Evolutionary conservation across 2,888 invertebrate species (phyloP), one percentile per base, ranked within the genome.

Genomic region (Plebejus anna): DNA sequence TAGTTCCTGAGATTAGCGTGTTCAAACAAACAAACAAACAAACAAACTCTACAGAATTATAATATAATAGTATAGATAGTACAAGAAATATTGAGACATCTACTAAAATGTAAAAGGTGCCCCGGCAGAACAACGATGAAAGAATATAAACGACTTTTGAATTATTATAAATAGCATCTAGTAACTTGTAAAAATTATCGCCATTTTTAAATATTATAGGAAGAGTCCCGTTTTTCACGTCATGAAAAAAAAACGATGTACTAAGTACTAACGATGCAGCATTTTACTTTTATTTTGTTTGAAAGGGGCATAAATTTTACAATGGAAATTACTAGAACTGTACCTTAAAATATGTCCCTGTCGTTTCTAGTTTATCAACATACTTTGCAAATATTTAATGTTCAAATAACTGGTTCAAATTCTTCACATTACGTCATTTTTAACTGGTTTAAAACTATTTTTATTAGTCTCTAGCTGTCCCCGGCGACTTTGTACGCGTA

Each of bases 131-230:
- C 57, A 57, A 11, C n/a, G 22, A 57, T 57, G 22, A 57, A n/a
- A 5, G 7, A 57, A 57, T 57, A 57, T 57, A n/a, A 1, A 57
- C 55, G 55, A 13, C 55, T 55, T 13, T 3, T 55, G 11, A 57
- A 57, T 57, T 57, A 22, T 57, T 57, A 57, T 57, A 57, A 57
- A 57, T 57, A 57, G n/a, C 57, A n/a, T 57, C 57, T n/a, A 3
- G 22, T 57, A 57, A 57, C 57, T 57, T n/a, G n/a, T 57, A 57
- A 57, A 57, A 57, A 57, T 16, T 57, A n/a, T 57, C 57, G 57
- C 57, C 57, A n/a, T 57, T 55, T 55, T 57, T 22, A 57, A 0
- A 57, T 57, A 57, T n/a, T 7, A n/a, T 57, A 57, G 1, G 57
- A 32, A 2, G 32, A 2, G n/a, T 1, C 1, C 57, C 5, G 6